Percentiles rank a stretch among this genome's conserved stretches.
phyloP scores from a whole-genome alignment of 2,888 invertebrate genomes.

The Drosophila yooni region DNA sequence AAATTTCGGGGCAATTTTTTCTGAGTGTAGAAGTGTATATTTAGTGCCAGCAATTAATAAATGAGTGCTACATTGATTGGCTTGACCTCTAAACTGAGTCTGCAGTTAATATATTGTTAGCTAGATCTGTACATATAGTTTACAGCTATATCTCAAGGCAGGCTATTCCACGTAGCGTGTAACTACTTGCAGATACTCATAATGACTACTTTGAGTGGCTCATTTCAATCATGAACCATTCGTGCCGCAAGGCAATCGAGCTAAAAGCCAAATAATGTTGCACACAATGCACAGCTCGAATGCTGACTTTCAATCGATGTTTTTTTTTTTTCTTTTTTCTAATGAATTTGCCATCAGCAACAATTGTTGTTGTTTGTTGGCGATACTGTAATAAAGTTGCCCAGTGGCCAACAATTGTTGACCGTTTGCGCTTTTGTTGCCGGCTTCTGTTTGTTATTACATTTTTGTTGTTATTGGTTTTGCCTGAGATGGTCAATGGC shows the following conservation, averaged over 20 bases:
- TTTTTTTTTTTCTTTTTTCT: not conserved
- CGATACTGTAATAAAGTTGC: constrained; percentile 44
- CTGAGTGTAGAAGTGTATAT: too few relatives aligned
- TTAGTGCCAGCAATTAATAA: not conserved
- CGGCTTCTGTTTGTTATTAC: constrained; percentile 9
- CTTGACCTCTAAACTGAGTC: not conserved
- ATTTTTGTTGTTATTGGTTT: constrained; percentile 1
- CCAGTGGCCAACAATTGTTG: constrained; percentile 49
- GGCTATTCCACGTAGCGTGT: too few relatives aligned
- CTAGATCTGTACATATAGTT: not conserved
- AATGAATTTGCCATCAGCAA: constrained; percentile 20
- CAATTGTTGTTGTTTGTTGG: constrained; percentile 21
- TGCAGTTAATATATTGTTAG: not conserved
- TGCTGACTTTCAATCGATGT: constrained; percentile 31
- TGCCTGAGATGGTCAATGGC: constrained; percentile 40
- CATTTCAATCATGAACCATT: constrained; percentile 6
- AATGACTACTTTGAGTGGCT: not conserved
- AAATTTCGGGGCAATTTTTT: not conserved
- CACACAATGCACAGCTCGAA: constrained; percentile 32
- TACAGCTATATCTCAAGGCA: not conserved
- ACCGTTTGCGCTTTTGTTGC: constrained; percentile 18
- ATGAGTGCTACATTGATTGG: not conserved
- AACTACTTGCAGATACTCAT: not conserved
- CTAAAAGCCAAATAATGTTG: constrained; percentile 37
- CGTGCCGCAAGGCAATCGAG: constrained; percentile 39